phyloP scores from a whole-genome alignment of 2,113 vertebrate species.

The Empidonax alnorum region DNA sequence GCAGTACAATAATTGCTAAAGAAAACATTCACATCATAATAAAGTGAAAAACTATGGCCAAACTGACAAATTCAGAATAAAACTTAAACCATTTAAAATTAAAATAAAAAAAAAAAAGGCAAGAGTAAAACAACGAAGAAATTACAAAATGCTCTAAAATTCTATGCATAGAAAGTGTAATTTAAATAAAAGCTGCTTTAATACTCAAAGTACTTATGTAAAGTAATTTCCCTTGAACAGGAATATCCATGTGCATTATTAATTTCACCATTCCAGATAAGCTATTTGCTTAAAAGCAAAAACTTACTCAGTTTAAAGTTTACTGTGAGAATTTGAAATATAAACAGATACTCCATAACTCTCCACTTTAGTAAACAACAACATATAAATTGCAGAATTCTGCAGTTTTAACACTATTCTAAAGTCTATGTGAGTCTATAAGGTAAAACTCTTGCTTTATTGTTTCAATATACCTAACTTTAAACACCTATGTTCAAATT shows the following conservation, averaged over 20 bases:
- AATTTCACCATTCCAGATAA: background rate
- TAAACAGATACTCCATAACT: background rate
- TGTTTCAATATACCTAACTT: background rate
- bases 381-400: background rate
- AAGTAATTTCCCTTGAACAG: background rate
- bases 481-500: background rate
- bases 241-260: background rate
- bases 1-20: background rate
- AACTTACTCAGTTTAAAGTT: background rate
- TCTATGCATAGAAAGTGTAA: background rate
- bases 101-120: background rate
- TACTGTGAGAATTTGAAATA: background rate
- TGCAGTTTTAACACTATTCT: background rate
- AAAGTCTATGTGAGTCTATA: background rate
- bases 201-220: background rate
- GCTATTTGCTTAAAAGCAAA: background rate
- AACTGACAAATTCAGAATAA: background rate
- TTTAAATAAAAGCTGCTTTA: background rate
- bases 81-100: background rate
- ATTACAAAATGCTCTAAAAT: background rate
- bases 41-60: background rate
- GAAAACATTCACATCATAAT: background rate
- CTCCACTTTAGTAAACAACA: background rate
- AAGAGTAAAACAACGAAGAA: background rate
- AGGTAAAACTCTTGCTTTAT: background rate